phyloP scores from a whole-genome alignment of 1,140 invertebrate species.

The Nylanderia fulva region DNA sequence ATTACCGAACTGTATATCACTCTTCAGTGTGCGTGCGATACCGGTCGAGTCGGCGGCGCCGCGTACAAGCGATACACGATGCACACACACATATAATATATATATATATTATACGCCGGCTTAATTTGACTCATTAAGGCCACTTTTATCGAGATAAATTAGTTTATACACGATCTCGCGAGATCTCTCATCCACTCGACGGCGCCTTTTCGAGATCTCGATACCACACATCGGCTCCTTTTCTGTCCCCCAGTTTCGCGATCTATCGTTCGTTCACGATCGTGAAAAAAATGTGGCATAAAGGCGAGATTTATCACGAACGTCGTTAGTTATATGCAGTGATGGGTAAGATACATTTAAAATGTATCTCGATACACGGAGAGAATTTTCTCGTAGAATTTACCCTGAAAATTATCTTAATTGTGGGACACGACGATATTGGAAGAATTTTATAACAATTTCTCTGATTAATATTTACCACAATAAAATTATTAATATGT shows the following conservation, averaged over 20 bases:
- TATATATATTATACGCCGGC: neutral
- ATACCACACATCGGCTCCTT: neutral
- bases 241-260: neutral
- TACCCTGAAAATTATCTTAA: too few species aligned
- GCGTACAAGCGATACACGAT: conserved; percentile 3
- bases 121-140: conserved; percentile 72
- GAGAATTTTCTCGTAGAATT: too few species aligned
- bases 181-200: conserved; percentile 14
- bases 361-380: too few species aligned
- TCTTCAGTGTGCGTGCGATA: conserved; percentile 72
- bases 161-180: conserved; percentile 72
- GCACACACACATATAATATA: neutral
- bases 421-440: too few species aligned
- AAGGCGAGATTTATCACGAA: conserved; percentile 45
- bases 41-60: conserved; percentile 50
- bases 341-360: too few species aligned
- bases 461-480: too few species aligned
- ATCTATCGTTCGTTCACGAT: conserved; percentile 5
- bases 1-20: conserved; percentile 83
- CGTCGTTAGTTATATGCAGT: conserved; percentile 41
- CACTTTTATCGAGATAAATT: conserved; percentile 79
- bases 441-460: too few species aligned
- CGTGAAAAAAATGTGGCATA: conserved; percentile 23
- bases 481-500: too few species aligned
- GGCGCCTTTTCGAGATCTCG: conserved; percentile 39